Percentiles rank a stretch among this genome's conserved stretches.
Evolutionary conservation across 2,888 invertebrate species (phyloP).

Genomic region (Heliconius ethilla): DNA sequence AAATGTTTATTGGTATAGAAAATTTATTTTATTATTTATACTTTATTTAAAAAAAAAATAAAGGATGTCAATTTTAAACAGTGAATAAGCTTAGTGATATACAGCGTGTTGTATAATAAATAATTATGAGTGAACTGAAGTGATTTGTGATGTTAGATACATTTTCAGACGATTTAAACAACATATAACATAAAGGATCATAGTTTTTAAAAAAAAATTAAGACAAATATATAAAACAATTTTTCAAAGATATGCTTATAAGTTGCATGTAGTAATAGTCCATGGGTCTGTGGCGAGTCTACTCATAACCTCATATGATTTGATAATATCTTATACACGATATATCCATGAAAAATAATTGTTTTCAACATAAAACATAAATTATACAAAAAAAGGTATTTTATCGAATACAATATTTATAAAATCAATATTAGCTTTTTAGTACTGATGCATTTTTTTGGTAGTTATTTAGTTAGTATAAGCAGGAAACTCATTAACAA

Average conservation of each 20-base stretch:
- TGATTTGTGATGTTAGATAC: constrained; percentile 10
- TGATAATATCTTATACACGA: neutral
- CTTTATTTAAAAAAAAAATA: neutral
- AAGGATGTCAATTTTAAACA: constrained; percentile 11
- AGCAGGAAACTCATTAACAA: neutral
- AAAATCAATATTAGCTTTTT: neutral
- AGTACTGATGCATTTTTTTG: neutral
- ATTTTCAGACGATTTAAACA: neutral
- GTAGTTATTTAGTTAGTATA: neutral
- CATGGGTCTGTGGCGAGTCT: neutral
- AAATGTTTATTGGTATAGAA: neutral
- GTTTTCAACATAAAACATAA: neutral
- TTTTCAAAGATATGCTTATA: neutral
- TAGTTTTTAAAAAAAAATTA: neutral
- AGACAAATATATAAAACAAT: neutral
- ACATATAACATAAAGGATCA: neutral
- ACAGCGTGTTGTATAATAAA: constrained; percentile 19
- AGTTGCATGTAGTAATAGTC: neutral
- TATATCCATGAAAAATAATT: neutral
- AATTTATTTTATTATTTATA: neutral
- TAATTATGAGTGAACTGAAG: constrained; percentile 11
- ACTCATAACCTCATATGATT: neutral
- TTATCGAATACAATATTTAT: constrained; percentile 23
- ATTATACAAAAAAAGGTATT: neutral
- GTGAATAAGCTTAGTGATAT: constrained; percentile 22